Base-by-base conservation (phyloP, 1,140 invertebrate genomes). In the Camponotus pennsylvanicus region DNA sequence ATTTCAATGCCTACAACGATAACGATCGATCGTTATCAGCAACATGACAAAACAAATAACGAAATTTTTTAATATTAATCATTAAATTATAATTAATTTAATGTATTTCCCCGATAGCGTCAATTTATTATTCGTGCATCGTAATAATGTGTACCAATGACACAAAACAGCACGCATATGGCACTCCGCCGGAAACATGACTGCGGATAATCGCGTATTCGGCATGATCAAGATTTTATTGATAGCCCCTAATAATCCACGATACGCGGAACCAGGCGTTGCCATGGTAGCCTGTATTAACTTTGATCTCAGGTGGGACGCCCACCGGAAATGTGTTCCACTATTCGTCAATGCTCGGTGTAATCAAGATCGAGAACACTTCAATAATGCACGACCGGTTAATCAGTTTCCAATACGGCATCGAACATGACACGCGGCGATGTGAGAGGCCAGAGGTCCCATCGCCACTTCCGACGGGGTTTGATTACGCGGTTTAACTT, bases 301-400 rank as follows among this genome's bases (percentile, higher is more conserved):
- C 82, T 89, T 86, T 88, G 87, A 89, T 89, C 88, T 80, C 75
- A 40, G 71, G 75, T 40, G 82, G 71, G n/a, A 88, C 82, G 69
- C 69, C 75, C 49, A 70, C 80, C 85, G 88, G 63, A 76, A 79
- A 75, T 67, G 88, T 88, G 85, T 40, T 52, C 63, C 64, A 11
- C 59, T 69, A 69, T 86, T 88, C 75, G 82, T 85, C 88, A 40
- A 63, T 86, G 69, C 34, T 27, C 27, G 15, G 55, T 15, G 69
- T 89, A 88, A 89, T 89, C 75, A 87, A 89, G 88, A 89, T 89
- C 71, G 87, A 89, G 84, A 88, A 88, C 82, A 67, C 69, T 45
- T 63, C 52, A 66, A 79, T 55, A 84, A 88, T 88, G 83, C 77
- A 83, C 57, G 87, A 69, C 8, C 66, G 80, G 49, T 88, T 75